phyloP scores from a whole-genome alignment of 2,113 vertebrate genomes.

The Melanocharis versteri region DNA sequence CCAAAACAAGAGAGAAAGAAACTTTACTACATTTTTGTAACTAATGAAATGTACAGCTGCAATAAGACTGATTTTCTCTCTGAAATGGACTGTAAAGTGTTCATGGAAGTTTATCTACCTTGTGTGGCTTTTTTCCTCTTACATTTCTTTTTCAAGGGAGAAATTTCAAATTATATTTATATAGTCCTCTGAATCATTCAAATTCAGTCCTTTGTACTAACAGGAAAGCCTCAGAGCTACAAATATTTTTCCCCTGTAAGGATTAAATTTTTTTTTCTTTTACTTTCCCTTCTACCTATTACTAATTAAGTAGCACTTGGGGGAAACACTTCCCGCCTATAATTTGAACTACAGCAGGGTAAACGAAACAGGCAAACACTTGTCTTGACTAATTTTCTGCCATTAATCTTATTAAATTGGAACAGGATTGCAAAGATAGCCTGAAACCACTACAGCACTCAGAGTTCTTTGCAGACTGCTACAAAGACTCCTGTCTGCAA shows the following conservation, averaged over 20 bases:
- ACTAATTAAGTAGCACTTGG: conserved; percentile 63
- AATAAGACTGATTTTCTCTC: neutral
- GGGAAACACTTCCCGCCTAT: conserved; percentile 58
- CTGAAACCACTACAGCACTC: conserved; percentile 40
- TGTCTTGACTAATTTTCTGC: conserved; percentile 75
- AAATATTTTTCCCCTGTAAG: conserved; percentile 48
- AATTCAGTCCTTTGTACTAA: conserved; percentile 36
- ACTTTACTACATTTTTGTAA: neutral
- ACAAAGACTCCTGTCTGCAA: neutral
- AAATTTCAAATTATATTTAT: conserved; percentile 5
- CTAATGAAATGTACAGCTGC: conserved; percentile 11
- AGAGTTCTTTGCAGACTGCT: conserved; percentile 12
- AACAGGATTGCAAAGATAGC: conserved; percentile 61
- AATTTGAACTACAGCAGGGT: conserved; percentile 52
- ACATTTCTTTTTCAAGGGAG: neutral
- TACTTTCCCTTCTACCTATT: conserved; percentile 52
- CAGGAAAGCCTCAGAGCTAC: conserved; percentile 62
- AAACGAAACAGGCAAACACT: conserved; percentile 62
- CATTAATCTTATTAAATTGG: conserved; percentile 72
- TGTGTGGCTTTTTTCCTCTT: neutral
- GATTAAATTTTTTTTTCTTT: conserved; percentile 11
- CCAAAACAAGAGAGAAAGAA: conserved; percentile 6
- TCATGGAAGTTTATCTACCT: neutral
- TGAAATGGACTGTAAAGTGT: neutral
- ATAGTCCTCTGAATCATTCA: conserved; percentile 36